These are phyloP conservation scores for Trichoplusia ni DNA, from an alignment of 1,140 invertebrate species.

Conservation along the genomic window DNA sequence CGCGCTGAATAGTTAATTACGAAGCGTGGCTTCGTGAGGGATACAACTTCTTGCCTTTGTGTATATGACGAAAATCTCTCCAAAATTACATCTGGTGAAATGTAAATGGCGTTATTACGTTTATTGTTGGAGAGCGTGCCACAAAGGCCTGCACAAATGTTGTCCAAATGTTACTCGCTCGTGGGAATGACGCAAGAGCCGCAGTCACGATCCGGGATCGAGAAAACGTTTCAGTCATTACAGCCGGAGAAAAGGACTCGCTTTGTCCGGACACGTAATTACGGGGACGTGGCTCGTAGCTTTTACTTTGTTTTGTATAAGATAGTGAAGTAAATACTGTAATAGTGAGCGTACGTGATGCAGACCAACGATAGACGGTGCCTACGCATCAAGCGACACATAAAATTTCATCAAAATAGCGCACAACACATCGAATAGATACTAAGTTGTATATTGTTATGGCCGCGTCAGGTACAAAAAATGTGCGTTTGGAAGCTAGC, in stretches of 20 bases:
- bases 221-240: conserved; percentile 48
- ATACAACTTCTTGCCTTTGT: conserved; percentile 2
- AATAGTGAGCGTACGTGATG: conserved; percentile 39
- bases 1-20: conserved; percentile 50
- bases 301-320: conserved; percentile 10
- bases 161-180: conserved; percentile 42
- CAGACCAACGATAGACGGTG: conserved; percentile 51
- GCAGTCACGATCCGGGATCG: conserved; percentile 43
- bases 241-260: conserved; percentile 18
- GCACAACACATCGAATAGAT: background rate
- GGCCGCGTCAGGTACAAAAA: too few species aligned
- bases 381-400: conserved; percentile 42
- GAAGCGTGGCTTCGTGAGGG: background rate
- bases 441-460: too few species aligned
- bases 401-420: conserved; percentile 20
- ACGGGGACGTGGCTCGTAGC: conserved; percentile 18
- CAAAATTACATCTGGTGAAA: conserved; percentile 3
- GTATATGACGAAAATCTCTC: conserved; percentile 27
- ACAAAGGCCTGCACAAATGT: conserved; percentile 40
- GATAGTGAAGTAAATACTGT: background rate
- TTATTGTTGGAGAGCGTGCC: conserved; percentile 41
- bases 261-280: conserved; percentile 39
- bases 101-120: conserved; percentile 39
- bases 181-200: conserved; percentile 38
- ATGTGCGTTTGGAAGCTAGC: too few species aligned